Evolutionary conservation across 1,140 invertebrate species (phyloP).

Genomic region (Phocides pigmalion): DNA sequence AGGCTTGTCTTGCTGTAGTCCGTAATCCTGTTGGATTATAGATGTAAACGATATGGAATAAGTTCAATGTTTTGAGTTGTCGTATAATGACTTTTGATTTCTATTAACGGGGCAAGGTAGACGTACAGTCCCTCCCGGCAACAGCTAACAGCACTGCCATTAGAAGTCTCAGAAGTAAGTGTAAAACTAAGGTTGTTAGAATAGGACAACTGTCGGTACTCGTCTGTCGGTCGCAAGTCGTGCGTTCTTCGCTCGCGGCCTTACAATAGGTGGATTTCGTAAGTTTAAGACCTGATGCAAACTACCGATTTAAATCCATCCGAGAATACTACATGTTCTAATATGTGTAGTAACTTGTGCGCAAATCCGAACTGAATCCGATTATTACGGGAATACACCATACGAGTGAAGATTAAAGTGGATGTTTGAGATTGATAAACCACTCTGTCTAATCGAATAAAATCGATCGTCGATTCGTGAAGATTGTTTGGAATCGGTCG

Average conservation of each 20-base stretch:
- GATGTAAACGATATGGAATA: constrained; percentile 34
- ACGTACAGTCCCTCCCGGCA: constrained; percentile 68
- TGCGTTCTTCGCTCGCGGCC: constrained; percentile 11
- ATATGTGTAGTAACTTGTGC: no score
- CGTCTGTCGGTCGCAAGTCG: constrained; percentile 11
- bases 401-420: no score
- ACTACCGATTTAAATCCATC: no score
- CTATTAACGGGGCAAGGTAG: constrained; percentile 67
- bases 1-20: constrained; percentile 5
- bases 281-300: no score
- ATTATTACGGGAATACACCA: no score
- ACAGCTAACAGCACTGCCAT: constrained; percentile 79
- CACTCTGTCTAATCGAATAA: no score
- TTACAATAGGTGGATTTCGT: constrained; percentile 33
- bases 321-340: no score
- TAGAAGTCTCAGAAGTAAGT: constrained; percentile 62
- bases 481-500: no score
- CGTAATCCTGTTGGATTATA: constrained; percentile 12
- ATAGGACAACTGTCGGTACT: constrained; percentile 42
- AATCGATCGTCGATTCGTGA: no score
- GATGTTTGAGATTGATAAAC: no score
- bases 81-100: constrained; percentile 43
- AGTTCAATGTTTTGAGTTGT: constrained; percentile 46
- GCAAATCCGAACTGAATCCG: no score
- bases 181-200: constrained; percentile 63